Evolutionary conservation across 2,888 invertebrate genomes (phyloP).

Genomic region (Phragmatobia fuliginosa): DNA sequence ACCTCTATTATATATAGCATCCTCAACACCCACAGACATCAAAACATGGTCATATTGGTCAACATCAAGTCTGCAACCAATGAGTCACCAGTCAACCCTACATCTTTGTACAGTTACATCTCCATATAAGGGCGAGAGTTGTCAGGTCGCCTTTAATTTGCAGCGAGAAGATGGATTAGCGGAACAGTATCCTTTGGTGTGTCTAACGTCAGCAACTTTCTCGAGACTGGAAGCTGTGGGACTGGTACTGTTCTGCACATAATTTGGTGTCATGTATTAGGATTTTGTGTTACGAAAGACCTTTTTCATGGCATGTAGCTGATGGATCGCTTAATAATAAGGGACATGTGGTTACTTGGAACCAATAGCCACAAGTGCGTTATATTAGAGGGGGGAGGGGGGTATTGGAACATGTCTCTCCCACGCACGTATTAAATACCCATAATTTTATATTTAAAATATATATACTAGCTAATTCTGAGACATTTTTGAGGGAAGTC

Average conservation of each 20-base stretch:
- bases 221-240: constrained; percentile 47
- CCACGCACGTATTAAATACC: no score
- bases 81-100: constrained; percentile 21
- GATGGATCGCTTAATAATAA: no score
- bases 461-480: no score
- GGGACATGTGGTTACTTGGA: no score
- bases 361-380: no score
- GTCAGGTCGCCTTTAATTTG: constrained; percentile 8
- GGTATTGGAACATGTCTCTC: no score
- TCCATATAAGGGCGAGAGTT: constrained; percentile 13
- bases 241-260: constrained; percentile 40
- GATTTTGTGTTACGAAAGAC: no score
- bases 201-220: constrained; percentile 68
- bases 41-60: constrained; percentile 17
- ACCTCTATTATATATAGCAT: constrained; percentile 8
- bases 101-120: constrained; percentile 10
- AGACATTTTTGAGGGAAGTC: no score
- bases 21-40: constrained; percentile 19
- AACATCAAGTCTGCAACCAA: constrained; percentile 6
- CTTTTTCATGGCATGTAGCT: no score
- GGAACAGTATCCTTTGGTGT: constrained; percentile 63
- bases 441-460: no score
- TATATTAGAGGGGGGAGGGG: no score
- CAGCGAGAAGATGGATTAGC: constrained; percentile 67
- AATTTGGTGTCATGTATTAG: constrained; percentile 12